Evolutionary conservation across 2,888 invertebrate genomes (phyloP), one percentile per base, ranked within the genome.

Genomic region (Camptogramma bilineatum): DNA sequence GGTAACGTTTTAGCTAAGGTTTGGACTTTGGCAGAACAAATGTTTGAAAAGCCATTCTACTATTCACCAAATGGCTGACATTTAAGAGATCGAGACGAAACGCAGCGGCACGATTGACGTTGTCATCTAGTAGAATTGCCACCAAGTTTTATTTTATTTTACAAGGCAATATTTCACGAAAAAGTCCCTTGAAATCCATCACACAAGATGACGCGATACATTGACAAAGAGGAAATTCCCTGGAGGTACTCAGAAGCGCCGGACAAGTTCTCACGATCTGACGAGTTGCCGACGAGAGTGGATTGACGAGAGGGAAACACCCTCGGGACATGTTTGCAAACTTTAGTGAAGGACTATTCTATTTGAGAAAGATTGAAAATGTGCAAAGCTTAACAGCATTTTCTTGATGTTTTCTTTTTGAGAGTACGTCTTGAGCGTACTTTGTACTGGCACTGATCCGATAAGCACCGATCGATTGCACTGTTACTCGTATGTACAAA

Each of bases 241-340:
- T 13, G 47, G 62, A 34, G 56, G 56, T 24, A 16, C 7, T 31
- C 51, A 9, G 21, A 51, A 44, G 34, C 52, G 18, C 53, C 47
- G 64, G 61, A 64, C 65, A 70, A 70, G 63, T 63, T 70, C 53
- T 28, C 44, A 44, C 51, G 66, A 64, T 63, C 58, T 70, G 67
- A 59, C 56, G 62, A 63, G 65, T 56, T 58, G 34, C 63, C 61
- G 48, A 46, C 57, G 55, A 66, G 57, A 58, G 47, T 56, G 51
- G 66, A 66, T 64, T 68, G 68, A 66, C 62, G 66, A 62, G 58
- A 60, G 53, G 21, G 55, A 39, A 62, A 47, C 55, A 39, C 69
- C 69, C 66, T 13, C 46, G 68, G 68, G 69, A 39, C 55, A 42
- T 58, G 62, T 66, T 64, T 54, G 59, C 18, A 39, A 61, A 64